These are phyloP conservation scores for Psittacara wagleri DNA, from an alignment of 2,113 vertebrate genomes.

Conservation along the genomic window DNA sequence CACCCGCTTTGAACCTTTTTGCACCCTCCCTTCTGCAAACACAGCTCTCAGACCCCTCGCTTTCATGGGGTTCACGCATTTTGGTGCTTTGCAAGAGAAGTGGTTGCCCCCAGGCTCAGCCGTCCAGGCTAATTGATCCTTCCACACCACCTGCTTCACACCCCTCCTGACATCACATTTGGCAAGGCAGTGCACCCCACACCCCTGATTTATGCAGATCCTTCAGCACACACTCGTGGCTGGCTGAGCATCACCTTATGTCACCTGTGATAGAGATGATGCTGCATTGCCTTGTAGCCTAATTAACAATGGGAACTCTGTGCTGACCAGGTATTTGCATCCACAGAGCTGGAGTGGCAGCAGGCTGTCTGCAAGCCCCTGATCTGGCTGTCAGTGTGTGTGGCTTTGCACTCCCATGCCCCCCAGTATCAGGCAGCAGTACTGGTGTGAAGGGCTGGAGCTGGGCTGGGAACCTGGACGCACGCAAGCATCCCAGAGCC, in stretches of 20 bases:
- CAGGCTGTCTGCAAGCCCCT: not conserved
- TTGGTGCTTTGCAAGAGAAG: not conserved
- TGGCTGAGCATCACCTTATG: not conserved
- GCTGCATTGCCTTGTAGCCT: not conserved
- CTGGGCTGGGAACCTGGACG: not conserved
- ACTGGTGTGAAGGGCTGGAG: not conserved
- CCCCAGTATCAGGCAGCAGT: not conserved
- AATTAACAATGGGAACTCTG: not conserved
- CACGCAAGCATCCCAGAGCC: not conserved
- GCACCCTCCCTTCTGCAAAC: not conserved
- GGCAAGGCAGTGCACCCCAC: not conserved
- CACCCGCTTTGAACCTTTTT: not conserved
- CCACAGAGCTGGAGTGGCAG: not conserved
- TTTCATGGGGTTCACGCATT: not conserved
- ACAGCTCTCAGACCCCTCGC: not conserved
- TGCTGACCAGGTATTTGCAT: not conserved
- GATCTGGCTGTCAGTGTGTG: accelerated
- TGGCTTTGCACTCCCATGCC: not conserved
- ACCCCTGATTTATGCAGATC: no score
- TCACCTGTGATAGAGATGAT: not conserved
- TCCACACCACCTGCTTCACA: not conserved
- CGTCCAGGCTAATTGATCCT: accelerated
- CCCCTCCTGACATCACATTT: not conserved
- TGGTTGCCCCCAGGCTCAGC: not conserved
- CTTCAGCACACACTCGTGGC: not conserved